These are phyloP conservation scores for Cyclargus thomasi DNA, from an alignment of 1,140 invertebrate species.

Conservation along the genomic window DNA sequence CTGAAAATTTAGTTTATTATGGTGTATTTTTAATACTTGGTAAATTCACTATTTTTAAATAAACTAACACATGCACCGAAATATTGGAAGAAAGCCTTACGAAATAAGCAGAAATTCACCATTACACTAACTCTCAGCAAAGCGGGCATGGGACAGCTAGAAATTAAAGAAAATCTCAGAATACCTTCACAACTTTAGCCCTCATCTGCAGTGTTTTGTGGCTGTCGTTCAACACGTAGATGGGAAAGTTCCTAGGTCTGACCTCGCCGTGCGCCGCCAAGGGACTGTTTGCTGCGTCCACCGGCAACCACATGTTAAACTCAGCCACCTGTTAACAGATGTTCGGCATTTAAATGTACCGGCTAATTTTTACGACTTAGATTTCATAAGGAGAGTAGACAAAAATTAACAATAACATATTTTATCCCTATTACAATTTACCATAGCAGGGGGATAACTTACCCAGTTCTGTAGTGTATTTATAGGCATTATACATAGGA, in stretches of 20 bases:
- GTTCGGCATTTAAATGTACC: neutral
- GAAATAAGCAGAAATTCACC: too few relatives aligned
- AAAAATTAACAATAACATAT: too few relatives aligned
- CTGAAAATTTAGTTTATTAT: slow-evolving; percentile 58
- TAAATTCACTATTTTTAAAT: too few relatives aligned
- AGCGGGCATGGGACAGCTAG: too few relatives aligned
- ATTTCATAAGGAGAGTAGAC: too few relatives aligned
- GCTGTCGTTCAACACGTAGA: slow-evolving; percentile 95
- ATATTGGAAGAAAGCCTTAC: too few relatives aligned
- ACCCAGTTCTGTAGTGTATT: slow-evolving; percentile 99
- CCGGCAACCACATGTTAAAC: slow-evolving; percentile 94
- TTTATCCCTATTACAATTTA: too few relatives aligned
- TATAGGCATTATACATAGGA: slow-evolving; percentile 98
- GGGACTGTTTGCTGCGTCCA: slow-evolving; percentile 72
- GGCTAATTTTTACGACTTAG: too few relatives aligned
- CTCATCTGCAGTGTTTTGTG: slow-evolving; percentile 93
- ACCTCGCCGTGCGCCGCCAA: slow-evolving; percentile 78
- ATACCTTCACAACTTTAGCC: slow-evolving; percentile 81
- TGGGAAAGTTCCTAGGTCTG: slow-evolving; percentile 86
- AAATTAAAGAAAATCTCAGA: neutral
- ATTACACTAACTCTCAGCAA: too few relatives aligned
- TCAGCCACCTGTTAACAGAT: slow-evolving; percentile 81
- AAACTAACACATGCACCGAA: too few relatives aligned
- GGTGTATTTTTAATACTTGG: too few relatives aligned
- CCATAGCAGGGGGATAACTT: slow-evolving; percentile 34